Conservation (phyloP, 1,140 invertebrate species). For the Solenopsis invicta region DNA sequence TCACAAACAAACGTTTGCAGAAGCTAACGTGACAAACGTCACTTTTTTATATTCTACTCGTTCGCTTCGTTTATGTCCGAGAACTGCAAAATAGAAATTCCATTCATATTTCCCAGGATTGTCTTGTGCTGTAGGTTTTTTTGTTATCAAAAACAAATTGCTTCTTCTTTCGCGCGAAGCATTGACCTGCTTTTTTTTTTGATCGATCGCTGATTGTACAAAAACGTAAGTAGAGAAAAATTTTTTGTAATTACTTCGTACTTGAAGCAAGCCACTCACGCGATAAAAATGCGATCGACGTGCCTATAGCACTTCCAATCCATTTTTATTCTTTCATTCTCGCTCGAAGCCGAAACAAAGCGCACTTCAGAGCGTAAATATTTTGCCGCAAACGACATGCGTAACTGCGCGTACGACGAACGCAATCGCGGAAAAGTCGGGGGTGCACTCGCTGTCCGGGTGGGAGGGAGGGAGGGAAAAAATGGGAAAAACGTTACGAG, state of each 20-base stretch:
- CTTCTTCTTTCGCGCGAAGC: background rate
- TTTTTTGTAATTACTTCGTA: background rate
- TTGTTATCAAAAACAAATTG: slow-evolving; percentile 10
- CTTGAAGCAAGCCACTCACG: background rate
- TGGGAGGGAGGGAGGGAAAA: background rate
- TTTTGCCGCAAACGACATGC: slow-evolving; percentile 44
- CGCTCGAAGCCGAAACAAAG: slow-evolving; percentile 14
- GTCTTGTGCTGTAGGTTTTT: background rate
- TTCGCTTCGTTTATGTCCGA: background rate
- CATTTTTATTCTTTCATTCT: slow-evolving; percentile 18
- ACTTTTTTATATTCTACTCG: background rate
- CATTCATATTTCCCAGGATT: background rate
- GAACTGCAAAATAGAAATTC: slow-evolving; percentile 25
- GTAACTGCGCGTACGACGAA: background rate
- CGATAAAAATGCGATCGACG: slow-evolving; percentile 26
- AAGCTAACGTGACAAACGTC: background rate
- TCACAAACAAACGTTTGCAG: background rate
- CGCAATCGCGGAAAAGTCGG: slow-evolving; percentile 23
- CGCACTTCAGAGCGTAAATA: slow-evolving; percentile 39
- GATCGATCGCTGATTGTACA: background rate
- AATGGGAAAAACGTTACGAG: slow-evolving; percentile 44
- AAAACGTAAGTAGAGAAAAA: background rate
- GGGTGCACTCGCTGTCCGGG: background rate
- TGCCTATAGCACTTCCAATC: slow-evolving; percentile 5
- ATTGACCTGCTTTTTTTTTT: background rate